Evolutionary conservation across 2,113 vertebrate species (phyloP).

Genomic region (Cavia porcellus): DNA sequence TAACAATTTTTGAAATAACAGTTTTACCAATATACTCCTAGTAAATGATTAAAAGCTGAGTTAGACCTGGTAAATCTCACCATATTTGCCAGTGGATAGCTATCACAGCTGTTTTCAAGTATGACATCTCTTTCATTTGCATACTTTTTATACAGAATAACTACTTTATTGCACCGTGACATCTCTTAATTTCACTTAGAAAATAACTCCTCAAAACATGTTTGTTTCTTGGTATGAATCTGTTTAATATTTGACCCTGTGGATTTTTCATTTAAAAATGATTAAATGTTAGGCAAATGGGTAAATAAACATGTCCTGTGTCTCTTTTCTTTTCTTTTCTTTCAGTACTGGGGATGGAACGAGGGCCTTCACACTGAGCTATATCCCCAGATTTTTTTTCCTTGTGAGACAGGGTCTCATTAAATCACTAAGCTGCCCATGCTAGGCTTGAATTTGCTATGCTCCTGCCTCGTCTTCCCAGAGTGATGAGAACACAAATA

Average conservation of each 20-base stretch:
- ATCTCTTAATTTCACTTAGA: conserved; percentile 40
- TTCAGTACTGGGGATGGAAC: neutral
- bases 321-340: neutral
- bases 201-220: neutral
- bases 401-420: neutral
- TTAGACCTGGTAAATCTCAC: neutral
- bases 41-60: neutral
- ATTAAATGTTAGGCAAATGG: conserved; percentile 7
- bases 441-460: neutral
- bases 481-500: neutral
- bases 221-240: conserved; percentile 43
- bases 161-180: neutral
- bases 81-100: neutral
- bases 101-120: neutral
- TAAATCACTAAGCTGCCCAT: neutral
- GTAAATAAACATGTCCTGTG: neutral
- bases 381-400: neutral
- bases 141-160: neutral
- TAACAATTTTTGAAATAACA: conserved; percentile 49
- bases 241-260: conserved; percentile 53
- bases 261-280: conserved; percentile 31
- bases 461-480: neutral
- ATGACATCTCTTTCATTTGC: neutral
- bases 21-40: conserved; percentile 39
- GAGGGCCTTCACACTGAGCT: neutral